A percentile compares a stretch with the other conserved stretches of the same genome.
Conservation (phyloP, 2,797 vertebrate genomes). For the Remorina albescens region DNA sequence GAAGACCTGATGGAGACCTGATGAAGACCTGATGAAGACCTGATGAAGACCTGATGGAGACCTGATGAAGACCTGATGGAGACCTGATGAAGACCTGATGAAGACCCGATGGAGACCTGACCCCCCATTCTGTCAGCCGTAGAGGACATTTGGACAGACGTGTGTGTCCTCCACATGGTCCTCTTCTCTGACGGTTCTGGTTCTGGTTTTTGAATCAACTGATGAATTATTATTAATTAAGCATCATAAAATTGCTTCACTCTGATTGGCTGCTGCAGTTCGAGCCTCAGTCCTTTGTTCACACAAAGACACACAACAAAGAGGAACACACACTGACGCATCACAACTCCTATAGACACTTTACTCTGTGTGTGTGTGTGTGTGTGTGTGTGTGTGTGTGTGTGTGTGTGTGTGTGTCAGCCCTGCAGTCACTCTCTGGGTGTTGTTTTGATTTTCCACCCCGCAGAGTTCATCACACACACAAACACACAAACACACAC, state of each 20-base stretch:
- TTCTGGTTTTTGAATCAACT: too few relatives aligned
- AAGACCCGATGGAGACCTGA: too few relatives aligned
- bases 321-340: slow-evolving; percentile 51
- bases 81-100: too few relatives aligned
- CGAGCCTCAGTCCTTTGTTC: slow-evolving; percentile 22
- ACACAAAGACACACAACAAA: slow-evolving; percentile 59
- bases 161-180: too few relatives aligned
- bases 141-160: too few relatives aligned
- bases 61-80: too few relatives aligned
- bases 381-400: neutral
- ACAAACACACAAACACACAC: slow-evolving; percentile 9
- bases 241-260: neutral
- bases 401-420: neutral
- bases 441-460: slow-evolving; percentile 52
- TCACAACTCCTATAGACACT: slow-evolving; percentile 42
- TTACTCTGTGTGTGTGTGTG: neutral
- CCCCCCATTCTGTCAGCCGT: too few relatives aligned
- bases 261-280: neutral
- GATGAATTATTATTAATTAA: neutral
- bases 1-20: too few relatives aligned
- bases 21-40: too few relatives aligned
- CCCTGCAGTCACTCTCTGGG: slow-evolving; percentile 38
- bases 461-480: slow-evolving; percentile 23
- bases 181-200: too few relatives aligned
- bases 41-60: too few relatives aligned